Percentiles rank a stretch among this genome's conserved stretches.
phyloP scores from a whole-genome alignment of 2,113 vertebrate genomes.

The Dasyprocta punctata region DNA sequence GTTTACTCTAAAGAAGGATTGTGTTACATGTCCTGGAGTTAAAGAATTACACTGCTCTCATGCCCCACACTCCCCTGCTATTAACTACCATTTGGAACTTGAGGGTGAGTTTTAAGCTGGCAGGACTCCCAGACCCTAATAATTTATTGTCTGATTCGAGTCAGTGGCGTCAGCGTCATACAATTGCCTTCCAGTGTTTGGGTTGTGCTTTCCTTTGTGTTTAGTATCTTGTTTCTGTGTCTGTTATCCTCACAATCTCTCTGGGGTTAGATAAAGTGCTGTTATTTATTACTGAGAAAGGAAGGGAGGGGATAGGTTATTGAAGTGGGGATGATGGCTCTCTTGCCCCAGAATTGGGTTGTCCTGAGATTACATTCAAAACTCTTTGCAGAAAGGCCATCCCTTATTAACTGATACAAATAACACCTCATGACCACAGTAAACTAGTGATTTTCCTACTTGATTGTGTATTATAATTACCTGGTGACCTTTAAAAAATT shows the following conservation, averaged over 20 bases:
- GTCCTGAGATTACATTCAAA: background rate
- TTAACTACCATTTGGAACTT: slow-evolving; percentile 39
- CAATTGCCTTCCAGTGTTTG: background rate
- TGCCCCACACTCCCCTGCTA: background rate
- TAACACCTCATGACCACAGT: background rate
- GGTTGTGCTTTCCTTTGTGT: background rate
- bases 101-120: slow-evolving; percentile 41
- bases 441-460: background rate
- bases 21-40: background rate
- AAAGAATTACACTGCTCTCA: background rate
- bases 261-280: background rate
- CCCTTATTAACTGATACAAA: background rate
- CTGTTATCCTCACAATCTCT: background rate
- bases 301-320: background rate
- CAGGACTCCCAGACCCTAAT: background rate
- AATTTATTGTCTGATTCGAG: background rate
- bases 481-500: slow-evolving; percentile 3
- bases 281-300: slow-evolving; percentile 8
- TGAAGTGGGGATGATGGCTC: background rate
- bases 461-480: background rate
- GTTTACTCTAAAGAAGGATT: background rate
- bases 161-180: background rate
- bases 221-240: background rate
- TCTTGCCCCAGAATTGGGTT: background rate
- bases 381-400: slow-evolving; percentile 1